A percentile compares a stretch with the other conserved stretches of the same genome.
These are phyloP conservation scores for Raja brachyura DNA, from an alignment of 2,113 vertebrate genomes.

Conservation along the genomic window DNA sequence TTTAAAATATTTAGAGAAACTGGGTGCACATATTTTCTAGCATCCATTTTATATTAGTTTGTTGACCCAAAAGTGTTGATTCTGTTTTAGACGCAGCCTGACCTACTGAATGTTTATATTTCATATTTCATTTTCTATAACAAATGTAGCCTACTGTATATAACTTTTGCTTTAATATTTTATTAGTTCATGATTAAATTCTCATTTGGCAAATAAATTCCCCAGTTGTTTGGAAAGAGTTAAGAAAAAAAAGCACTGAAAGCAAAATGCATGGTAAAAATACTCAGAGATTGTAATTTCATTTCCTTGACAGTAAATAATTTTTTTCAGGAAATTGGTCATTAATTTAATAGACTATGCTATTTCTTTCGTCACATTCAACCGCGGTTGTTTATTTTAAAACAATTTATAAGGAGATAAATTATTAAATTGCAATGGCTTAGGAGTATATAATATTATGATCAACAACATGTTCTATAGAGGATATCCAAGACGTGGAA, in stretches of 20 bases:
- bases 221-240: neutral
- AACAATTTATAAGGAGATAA: constrained; percentile 6
- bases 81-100: neutral
- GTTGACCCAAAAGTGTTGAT: neutral
- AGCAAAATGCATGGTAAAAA: neutral
- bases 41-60: neutral
- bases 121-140: neutral
- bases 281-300: neutral
- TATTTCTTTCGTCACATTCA: constrained; percentile 2
- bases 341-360: constrained; percentile 27
- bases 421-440: constrained; percentile 8
- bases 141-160: neutral
- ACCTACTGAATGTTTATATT: neutral
- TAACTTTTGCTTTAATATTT: neutral
- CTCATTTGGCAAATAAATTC: neutral
- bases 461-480: neutral
- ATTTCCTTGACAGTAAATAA: neutral
- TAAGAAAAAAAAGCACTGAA: neutral
- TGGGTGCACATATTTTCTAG: neutral
- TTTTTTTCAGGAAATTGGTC: neutral
- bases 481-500: neutral
- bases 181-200: neutral
- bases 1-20: neutral
- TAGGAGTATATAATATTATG: neutral
- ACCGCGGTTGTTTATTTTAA: neutral